Evolutionary conservation across 1,140 invertebrate species (phyloP).

Genomic region (Hypothenemus hampei): DNA sequence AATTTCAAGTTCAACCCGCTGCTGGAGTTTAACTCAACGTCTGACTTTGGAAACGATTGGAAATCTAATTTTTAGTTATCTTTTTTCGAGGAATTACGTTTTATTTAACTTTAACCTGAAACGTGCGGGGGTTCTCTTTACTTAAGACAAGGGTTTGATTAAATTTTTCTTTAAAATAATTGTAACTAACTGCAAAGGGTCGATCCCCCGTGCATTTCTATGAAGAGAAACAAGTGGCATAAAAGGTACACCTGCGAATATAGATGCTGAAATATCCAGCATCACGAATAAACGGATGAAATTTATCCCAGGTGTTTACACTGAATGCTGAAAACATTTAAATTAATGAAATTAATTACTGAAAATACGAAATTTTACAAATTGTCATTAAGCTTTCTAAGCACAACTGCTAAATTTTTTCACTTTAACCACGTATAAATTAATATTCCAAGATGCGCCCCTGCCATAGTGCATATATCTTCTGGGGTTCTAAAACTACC

Average conservation of each 20-base stretch:
- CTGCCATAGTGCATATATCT: not conserved
- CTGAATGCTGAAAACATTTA: constrained; percentile 24
- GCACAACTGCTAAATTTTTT: too few relatives aligned
- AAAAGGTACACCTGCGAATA: constrained; percentile 13
- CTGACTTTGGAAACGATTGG: constrained; percentile 9
- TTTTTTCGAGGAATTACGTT: constrained; percentile 1
- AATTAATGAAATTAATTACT: constrained; percentile 26
- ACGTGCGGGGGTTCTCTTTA: too few relatives aligned
- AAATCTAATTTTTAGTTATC: constrained; percentile 10
- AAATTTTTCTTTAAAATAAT: too few relatives aligned
- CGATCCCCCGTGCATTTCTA: constrained; percentile 12
- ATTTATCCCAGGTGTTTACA: constrained; percentile 28
- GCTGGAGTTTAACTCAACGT: constrained; percentile 13
- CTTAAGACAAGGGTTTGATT: too few relatives aligned
- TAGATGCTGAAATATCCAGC: constrained; percentile 12
- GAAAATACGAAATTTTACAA: not conserved
- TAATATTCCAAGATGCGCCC: not conserved
- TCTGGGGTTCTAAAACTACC: too few relatives aligned
- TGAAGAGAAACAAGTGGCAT: not conserved
- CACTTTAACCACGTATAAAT: too few relatives aligned
- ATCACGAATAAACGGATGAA: constrained; percentile 26
- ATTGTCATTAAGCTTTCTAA: too few relatives aligned
- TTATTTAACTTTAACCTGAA: constrained; percentile 4
- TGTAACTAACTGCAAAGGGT: too few relatives aligned
- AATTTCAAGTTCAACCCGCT: constrained; percentile 27